Evolutionary conservation across 2,888 invertebrate genomes (phyloP).

Genomic region (Halocaridina rubra): DNA sequence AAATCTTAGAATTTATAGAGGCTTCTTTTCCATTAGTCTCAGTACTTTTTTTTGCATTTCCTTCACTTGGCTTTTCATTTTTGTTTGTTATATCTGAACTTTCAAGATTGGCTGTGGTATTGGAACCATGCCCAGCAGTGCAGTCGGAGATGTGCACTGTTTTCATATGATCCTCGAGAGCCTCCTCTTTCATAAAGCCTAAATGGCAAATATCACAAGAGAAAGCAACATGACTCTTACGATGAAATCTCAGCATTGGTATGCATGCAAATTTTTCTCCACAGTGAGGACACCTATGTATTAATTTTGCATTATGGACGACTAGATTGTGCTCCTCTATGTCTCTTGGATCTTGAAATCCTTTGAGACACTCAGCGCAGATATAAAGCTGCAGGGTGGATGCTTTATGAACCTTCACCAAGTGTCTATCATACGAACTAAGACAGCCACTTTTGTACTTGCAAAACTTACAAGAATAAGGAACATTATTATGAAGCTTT

Average conservation of each 20-base stretch:
- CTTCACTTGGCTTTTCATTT: not conserved
- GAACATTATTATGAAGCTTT: constrained; percentile 39
- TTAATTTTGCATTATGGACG: constrained; percentile 25
- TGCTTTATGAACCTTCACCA: constrained; percentile 54
- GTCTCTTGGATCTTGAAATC: constrained; percentile 32
- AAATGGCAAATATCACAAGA: constrained; percentile 54
- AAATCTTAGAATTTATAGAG: constrained; percentile 26
- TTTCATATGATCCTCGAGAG: constrained; percentile 46
- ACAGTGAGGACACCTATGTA: constrained; percentile 45
- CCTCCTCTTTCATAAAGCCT: constrained; percentile 60
- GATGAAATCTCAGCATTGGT: constrained; percentile 57
- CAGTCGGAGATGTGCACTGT: constrained; percentile 50
- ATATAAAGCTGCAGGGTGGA: constrained; percentile 28
- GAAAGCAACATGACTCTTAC: constrained; percentile 48
- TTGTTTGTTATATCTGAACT: not conserved
- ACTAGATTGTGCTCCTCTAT: constrained; percentile 51
- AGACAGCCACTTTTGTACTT: constrained; percentile 44
- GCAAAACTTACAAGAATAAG: constrained; percentile 50
- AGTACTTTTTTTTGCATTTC: not conserved
- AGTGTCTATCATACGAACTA: constrained; percentile 43
- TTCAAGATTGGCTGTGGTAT: not conserved
- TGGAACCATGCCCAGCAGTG: too few species aligned
- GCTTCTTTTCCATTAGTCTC: not conserved
- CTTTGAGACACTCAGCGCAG: constrained; percentile 39
- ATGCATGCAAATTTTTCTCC: constrained; percentile 55